Percentiles rank a stretch among this genome's conserved stretches.
Conservation (phyloP, 2,797 vertebrate genomes). For the Schizothorax lantsangensis region DNA sequence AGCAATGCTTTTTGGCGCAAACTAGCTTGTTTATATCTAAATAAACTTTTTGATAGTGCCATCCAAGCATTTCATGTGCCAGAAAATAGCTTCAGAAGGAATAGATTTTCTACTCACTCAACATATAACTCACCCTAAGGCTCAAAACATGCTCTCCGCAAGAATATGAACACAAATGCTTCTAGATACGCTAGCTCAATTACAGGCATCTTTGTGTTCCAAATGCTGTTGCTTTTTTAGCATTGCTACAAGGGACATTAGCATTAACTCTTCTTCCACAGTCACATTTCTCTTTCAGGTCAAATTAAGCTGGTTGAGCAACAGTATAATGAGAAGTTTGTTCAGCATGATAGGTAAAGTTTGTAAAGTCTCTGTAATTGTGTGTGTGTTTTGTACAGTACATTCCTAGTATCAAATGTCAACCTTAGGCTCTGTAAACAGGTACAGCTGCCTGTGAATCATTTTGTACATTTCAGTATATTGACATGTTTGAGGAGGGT, state of each 20-base stretch:
- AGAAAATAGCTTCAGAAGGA: constrained; percentile 32
- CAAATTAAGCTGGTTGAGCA: background rate
- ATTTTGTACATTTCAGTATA: background rate
- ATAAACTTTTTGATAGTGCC: constrained; percentile 15
- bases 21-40: constrained; percentile 32
- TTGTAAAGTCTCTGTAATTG: background rate
- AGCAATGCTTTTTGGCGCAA: constrained; percentile 20
- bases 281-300: constrained; percentile 10
- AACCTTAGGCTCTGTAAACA: background rate
- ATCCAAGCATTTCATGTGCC: constrained; percentile 32
- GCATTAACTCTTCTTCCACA: background rate
- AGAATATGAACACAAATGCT: constrained; percentile 19
- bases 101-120: constrained; percentile 36
- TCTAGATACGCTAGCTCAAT: constrained; percentile 2
- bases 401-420: background rate
- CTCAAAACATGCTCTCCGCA: background rate
- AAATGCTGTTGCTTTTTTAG: constrained; percentile 10
- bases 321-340: background rate
- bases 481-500: background rate
- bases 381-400: background rate
- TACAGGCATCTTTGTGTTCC: constrained; percentile 18
- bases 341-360: background rate
- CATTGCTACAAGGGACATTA: background rate
- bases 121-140: constrained; percentile 32
- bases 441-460: background rate